Conservation (phyloP, 1,140 invertebrate genomes). For the Panonychus citri region DNA sequence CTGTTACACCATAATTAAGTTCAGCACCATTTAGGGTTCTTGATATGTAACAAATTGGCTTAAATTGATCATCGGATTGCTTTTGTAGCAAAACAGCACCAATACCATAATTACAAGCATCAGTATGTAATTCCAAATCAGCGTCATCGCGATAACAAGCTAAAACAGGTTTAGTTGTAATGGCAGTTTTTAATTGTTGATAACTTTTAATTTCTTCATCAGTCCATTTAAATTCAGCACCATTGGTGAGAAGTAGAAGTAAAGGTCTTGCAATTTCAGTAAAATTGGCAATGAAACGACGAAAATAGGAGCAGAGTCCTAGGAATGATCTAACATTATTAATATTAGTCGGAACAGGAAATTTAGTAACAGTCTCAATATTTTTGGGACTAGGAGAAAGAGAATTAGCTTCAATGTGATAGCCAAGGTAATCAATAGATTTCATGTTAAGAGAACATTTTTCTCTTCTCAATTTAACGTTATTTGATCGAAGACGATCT, state of each 20-base stretch:
- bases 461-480: slow-evolving; percentile 9
- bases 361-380: background rate
- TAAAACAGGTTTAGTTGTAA: background rate
- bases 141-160: background rate
- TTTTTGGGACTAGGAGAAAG: background rate
- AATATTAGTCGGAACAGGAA: background rate
- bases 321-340: background rate
- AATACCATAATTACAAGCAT: slow-evolving; percentile 17
- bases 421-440: slow-evolving; percentile 9
- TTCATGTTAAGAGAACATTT: slow-evolving; percentile 11
- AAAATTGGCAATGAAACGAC: background rate
- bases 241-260: background rate
- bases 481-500: background rate
- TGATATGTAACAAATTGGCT: slow-evolving; percentile 20
- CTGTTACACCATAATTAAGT: slow-evolving; percentile 23
- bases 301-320: background rate
- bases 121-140: slow-evolving; percentile 16
- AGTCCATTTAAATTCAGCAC: background rate
- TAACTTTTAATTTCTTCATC: background rate
- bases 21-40: slow-evolving; percentile 22
- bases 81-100: slow-evolving; percentile 17
- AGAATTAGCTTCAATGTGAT: slow-evolving; percentile 2
- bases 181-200: background rate
- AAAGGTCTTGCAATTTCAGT: background rate
- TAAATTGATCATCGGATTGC: background rate